Percentiles rank a stretch among this genome's conserved stretches.
Evolutionary conservation across 2,888 invertebrate species (phyloP).

Genomic region (Oligia latruncula): DNA sequence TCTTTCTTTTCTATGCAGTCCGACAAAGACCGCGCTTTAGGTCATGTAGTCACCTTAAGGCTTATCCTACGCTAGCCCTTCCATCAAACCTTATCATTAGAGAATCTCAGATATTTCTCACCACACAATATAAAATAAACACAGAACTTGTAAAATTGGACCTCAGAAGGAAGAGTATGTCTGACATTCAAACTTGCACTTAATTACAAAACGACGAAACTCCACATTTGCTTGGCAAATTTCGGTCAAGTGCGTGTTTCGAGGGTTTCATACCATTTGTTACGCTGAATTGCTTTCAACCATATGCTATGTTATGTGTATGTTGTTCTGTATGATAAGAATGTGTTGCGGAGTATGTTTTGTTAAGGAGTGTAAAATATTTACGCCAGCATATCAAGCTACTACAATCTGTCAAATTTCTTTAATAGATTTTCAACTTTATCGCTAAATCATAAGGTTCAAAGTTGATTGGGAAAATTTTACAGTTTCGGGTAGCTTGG

Average conservation of each 20-base stretch:
- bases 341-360: slow-evolving; percentile 23
- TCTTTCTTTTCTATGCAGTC: no score
- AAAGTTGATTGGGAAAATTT: no score
- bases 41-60: not conserved
- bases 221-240: slow-evolving; percentile 56
- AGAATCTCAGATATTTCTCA: slow-evolving; percentile 35
- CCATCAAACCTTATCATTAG: slow-evolving; percentile 27
- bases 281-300: slow-evolving; percentile 51
- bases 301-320: slow-evolving; percentile 22
- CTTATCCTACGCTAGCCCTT: slow-evolving; percentile 5
- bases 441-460: no score
- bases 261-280: slow-evolving; percentile 57
- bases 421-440: no score
- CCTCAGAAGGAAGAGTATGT: slow-evolving; percentile 6
- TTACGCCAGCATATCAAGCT: not conserved
- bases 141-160: slow-evolving; percentile 48
- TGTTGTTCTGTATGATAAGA: not conserved
- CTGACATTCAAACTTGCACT: slow-evolving; percentile 35
- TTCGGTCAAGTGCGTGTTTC: slow-evolving; percentile 47
- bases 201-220: slow-evolving; percentile 52
- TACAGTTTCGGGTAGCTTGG: no score
- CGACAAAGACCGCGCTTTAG: no score
- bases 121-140: slow-evolving; percentile 45
- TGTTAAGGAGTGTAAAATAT: slow-evolving; percentile 15
- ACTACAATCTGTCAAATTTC: no score